Conservation (phyloP, 2,113 vertebrate species). For the Felis catus region F.catus_Fca126_mat1.0 CM031423.1:75714501-75715000, state of each 20-base stretch:
- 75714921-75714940: neutral
- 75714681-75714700: neutral
- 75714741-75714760: neutral
- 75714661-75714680: neutral
- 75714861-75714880: neutral
- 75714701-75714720: neutral
- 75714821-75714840: neutral
- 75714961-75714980: neutral
- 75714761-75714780: neutral
- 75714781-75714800: neutral
- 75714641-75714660: no score
- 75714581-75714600: neutral
- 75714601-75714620: neutral
- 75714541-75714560: neutral
- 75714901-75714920: neutral
- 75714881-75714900: neutral
- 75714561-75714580: no score
- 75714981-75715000: neutral
- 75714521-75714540: neutral
- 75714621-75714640: neutral
- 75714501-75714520: neutral
- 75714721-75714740: neutral
- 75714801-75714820: neutral
- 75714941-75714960: neutral
- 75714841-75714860: neutral